phyloP scores from a whole-genome alignment of 1,140 invertebrate species.

The Nasonia giraulti region DNA sequence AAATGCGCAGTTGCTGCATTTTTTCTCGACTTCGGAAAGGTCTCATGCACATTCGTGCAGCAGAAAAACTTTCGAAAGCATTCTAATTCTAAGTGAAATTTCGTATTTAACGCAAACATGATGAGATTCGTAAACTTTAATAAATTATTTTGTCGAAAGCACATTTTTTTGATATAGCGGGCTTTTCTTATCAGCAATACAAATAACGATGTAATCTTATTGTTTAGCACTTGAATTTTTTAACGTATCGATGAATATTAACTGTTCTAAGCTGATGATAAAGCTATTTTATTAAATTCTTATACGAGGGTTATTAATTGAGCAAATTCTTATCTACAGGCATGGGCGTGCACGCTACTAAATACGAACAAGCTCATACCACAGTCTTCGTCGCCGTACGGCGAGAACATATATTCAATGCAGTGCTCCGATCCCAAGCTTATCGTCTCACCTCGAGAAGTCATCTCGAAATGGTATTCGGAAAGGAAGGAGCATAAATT shows the following conservation, averaged over 20 bases:
- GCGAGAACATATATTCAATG: constrained; percentile 81
- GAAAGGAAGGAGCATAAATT: constrained; percentile 80
- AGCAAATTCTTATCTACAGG: constrained; percentile 57
- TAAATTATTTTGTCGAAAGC: too few species aligned
- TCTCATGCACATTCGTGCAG: not conserved
- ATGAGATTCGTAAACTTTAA: too few species aligned
- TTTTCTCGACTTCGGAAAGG: not conserved
- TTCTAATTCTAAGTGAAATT: not conserved
- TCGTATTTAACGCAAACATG: too few species aligned
- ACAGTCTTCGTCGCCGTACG: constrained; percentile 78
- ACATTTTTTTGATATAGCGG: too few species aligned
- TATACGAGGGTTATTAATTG: too few species aligned
- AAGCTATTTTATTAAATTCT: too few species aligned
- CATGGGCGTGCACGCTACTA: constrained; percentile 86
- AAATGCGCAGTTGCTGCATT: not conserved
- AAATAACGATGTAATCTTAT: too few species aligned
- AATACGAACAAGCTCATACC: constrained; percentile 81
- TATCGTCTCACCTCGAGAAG: constrained; percentile 79
- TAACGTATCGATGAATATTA: too few species aligned
- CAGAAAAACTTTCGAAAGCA: not conserved
- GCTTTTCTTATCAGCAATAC: too few species aligned
- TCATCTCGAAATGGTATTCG: constrained; percentile 82
- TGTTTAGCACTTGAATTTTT: too few species aligned
- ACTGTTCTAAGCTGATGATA: too few species aligned
- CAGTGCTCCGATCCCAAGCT: constrained; percentile 81